These are phyloP conservation scores for Malthinus seriepunctatus DNA, from an alignment of 2,888 invertebrate species.

Conservation along the genomic window DNA sequence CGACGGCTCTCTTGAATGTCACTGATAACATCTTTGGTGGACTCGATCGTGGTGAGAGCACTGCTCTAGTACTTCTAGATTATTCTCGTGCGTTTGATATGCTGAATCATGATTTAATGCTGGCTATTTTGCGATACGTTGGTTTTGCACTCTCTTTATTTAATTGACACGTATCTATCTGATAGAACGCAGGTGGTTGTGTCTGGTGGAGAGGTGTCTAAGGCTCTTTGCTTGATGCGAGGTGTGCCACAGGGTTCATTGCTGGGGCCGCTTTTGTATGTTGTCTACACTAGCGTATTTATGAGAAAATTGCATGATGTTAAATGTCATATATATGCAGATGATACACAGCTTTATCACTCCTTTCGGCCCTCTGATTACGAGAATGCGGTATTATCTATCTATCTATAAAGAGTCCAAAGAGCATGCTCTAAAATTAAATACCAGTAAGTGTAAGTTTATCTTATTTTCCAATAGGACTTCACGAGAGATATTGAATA, in stretches of 20 bases:
- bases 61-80: slow-evolving; percentile 22
- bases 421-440: too few species aligned
- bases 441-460: too few species aligned
- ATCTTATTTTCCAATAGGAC: too few species aligned
- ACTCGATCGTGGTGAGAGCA: slow-evolving; percentile 28
- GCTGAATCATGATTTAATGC: neutral
- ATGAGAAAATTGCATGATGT: too few species aligned
- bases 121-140: slow-evolving; percentile 1
- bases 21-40: slow-evolving; percentile 14
- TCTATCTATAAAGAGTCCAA: too few species aligned
- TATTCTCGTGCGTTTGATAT: slow-evolving; percentile 9
- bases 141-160: neutral
- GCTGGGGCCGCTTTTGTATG: slow-evolving; percentile 1
- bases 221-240: too few species aligned
- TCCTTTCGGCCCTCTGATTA: neutral
- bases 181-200: too few species aligned
- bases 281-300: neutral
- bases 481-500: too few species aligned
- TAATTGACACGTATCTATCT: neutral
- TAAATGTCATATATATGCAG: neutral
- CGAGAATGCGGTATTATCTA: too few species aligned
- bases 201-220: too few species aligned
- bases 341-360: slow-evolving; percentile 8
- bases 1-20: neutral
- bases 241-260: slow-evolving; percentile 8